Percentiles rank a stretch among this genome's conserved stretches.
Evolutionary conservation across 35 echinoderm and acorn worm species (phyloP).

Genomic region (Stichopus chloronotus): DNA sequence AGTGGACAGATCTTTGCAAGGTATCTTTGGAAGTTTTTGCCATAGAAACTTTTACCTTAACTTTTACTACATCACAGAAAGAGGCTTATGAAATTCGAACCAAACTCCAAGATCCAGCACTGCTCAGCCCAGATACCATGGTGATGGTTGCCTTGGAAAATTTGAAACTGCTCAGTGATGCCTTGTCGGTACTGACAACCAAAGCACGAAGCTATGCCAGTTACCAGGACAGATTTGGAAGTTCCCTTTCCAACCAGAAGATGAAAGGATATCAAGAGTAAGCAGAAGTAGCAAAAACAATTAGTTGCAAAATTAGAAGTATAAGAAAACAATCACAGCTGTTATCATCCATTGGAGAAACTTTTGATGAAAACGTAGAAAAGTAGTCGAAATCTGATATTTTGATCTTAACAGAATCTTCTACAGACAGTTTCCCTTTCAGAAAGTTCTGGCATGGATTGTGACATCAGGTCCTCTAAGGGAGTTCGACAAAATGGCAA

Average conservation of each 20-base stretch:
- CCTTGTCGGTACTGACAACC: conserved; percentile 67
- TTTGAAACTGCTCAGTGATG: conserved; percentile 84
- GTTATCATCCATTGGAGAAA: not conserved
- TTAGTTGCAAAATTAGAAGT: too few relatives aligned
- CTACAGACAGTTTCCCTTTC: too few relatives aligned
- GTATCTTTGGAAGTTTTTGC: too few relatives aligned
- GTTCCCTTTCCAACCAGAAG: conserved; percentile 89
- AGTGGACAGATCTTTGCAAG: too few relatives aligned
- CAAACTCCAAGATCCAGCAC: conserved; percentile 71
- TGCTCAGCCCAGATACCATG: conserved; percentile 91
- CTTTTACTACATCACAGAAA: conserved; percentile 30
- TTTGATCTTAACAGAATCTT: not conserved
- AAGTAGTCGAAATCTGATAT: not conserved
- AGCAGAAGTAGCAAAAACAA: not conserved
- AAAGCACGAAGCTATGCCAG: conserved; percentile 97
- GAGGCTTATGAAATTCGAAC: conserved; percentile 89
- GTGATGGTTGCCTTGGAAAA: conserved; percentile 92
- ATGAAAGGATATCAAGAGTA: conserved; percentile 43
- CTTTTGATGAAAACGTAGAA: not conserved
- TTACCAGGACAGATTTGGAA: conserved; percentile 96
- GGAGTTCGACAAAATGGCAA: too few relatives aligned
- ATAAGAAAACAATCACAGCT: not conserved
- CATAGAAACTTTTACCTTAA: too few relatives aligned
- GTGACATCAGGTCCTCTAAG: too few relatives aligned
- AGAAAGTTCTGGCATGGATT: too few relatives aligned